These are phyloP conservation scores for Boleophthalmus pectinirostris DNA, from an alignment of 2,113 vertebrate species.

Conservation along the genomic window DNA sequence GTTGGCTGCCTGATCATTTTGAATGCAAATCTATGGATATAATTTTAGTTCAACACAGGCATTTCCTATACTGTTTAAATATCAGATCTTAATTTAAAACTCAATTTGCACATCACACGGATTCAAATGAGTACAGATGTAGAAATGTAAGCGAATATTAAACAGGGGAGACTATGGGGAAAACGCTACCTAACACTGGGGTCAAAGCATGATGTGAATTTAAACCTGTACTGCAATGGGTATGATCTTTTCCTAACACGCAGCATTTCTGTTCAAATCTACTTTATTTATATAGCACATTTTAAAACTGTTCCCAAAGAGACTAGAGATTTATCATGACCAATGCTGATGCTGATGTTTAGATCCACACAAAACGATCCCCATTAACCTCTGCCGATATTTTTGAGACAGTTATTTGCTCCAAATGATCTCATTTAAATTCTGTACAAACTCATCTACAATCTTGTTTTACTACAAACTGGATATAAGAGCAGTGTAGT, in stretches of 20 bases:
- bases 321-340: too few relatives aligned
- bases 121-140: slow-evolving; percentile 27
- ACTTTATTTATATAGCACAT: too few relatives aligned
- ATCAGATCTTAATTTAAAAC: slow-evolving; percentile 23
- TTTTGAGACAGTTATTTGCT: too few relatives aligned
- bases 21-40: slow-evolving; percentile 12
- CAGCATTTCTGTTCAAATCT: neutral
- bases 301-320: too few relatives aligned
- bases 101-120: slow-evolving; percentile 13
- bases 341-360: too few relatives aligned
- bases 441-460: too few relatives aligned
- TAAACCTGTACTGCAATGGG: neutral
- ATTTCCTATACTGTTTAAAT: slow-evolving; percentile 23
- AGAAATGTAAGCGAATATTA: slow-evolving; percentile 32
- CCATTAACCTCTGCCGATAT: too few relatives aligned
- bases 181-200: slow-evolving; percentile 20
- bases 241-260: neutral
- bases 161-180: slow-evolving; percentile 9
- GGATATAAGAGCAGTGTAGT: too few relatives aligned
- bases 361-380: too few relatives aligned
- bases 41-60: neutral
- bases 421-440: too few relatives aligned
- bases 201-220: slow-evolving; percentile 33
- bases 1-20: neutral
- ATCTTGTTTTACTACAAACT: too few relatives aligned